Conservation (phyloP, 2,797 vertebrate genomes). For the Pempheris klunzingeri region DNA sequence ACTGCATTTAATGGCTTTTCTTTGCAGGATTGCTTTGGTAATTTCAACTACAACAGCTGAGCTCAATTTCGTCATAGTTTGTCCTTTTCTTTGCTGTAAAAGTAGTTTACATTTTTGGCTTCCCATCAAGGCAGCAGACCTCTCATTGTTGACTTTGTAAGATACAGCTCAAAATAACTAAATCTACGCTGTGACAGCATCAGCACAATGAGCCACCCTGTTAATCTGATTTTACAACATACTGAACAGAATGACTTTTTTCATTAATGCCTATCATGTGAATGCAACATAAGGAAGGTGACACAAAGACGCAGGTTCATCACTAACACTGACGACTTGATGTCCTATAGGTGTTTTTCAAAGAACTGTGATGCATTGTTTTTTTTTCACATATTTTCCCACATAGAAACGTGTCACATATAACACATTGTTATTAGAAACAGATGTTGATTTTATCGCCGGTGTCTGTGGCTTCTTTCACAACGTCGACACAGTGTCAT, state of each 20-base stretch:
- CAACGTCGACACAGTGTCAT: conserved; percentile 78
- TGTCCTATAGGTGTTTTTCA: conserved; percentile 72
- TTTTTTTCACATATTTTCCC: conserved; percentile 61
- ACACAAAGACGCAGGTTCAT: conserved; percentile 76
- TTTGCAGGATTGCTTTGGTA: background rate
- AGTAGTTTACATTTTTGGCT: background rate
- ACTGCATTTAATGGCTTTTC: background rate
- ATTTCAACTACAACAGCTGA: background rate
- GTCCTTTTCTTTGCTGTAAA: background rate
- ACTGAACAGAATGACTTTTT: conserved; percentile 66
- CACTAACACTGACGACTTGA: conserved; percentile 74
- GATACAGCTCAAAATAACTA: conserved; percentile 20
- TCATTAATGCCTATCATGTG: conserved; percentile 72
- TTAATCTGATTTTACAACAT: conserved; percentile 62
- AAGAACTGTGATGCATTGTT: conserved; percentile 69
- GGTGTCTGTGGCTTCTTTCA: conserved; percentile 76
- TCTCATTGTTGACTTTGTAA: conserved; percentile 31
- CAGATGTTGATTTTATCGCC: conserved; percentile 83
- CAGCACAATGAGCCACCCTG: conserved; percentile 53
- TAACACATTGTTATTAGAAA: conserved; percentile 84
- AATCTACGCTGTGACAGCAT: conserved; percentile 44
- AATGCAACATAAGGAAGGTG: conserved; percentile 76
- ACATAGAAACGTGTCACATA: conserved; percentile 79
- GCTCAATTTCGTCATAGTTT: conserved; percentile 1
- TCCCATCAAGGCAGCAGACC: conserved; percentile 19